Evolutionary conservation across 2,113 vertebrate species (phyloP), one percentile per base, ranked within the genome.

Genomic region (Channa maculata): DNA sequence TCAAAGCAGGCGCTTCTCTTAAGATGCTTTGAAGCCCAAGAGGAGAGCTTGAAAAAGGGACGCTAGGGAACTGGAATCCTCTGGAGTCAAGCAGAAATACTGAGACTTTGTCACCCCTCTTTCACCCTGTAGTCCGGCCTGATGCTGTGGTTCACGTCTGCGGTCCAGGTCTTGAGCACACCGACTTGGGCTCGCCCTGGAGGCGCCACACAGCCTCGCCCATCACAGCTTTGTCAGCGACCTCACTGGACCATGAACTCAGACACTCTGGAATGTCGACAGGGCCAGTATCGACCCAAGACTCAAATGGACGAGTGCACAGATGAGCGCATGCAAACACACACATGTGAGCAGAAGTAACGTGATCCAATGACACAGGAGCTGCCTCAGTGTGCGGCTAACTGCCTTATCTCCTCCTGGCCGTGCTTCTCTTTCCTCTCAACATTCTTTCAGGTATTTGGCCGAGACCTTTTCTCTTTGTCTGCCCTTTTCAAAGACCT

Each of bases 391-490:
- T 91, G 92, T 91, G 91, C 77, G 68, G 89, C 89, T 93, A 90
- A 91, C 86, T 89, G 89, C 89, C 90, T 93, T 92, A 92, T 92
- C 92, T 93, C 90, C 76, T 82, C 68, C 76, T 89, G 87, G 84
- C 91, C 80, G 87, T 68, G 86, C 90, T 93, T 90, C 87, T 88
- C 91, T 92, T 92, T 92, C 92, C 92, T 92, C 91, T 91, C 86
- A 77, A 89, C 91, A 92, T 93, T 93, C 91, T 93, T 92, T 90
- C 89, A 90, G 92, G 91, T 93, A 93, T 92, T 91, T 93, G 89
- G 92, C 88, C 65, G 70, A 90, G 92, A 93, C 91, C 89, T 92
- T 92, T 92, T 92, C 89, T 88, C 86, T 92, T 93, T 92, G 89
- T 92, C 82, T 92, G 91, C 84, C 90, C 92, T 92, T 93, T 92